Evolutionary conservation across 2,113 vertebrate species (phyloP).

Genomic region (Pelobates fuscus): DNA sequence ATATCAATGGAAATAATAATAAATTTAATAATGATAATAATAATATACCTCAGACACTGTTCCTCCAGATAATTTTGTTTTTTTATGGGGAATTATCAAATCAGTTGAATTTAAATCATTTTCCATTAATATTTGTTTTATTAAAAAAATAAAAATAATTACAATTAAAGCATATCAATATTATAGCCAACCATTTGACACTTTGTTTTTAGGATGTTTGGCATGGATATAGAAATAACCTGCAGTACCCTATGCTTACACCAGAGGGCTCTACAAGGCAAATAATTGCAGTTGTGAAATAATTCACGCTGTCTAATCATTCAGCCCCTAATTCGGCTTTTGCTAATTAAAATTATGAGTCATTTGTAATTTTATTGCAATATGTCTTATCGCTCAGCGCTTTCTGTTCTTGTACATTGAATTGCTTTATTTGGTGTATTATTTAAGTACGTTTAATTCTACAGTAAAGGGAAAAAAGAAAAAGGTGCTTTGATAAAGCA

Average conservation of each 20-base stretch:
- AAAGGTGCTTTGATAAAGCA: background rate
- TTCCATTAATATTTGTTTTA: too few relatives aligned
- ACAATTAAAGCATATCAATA: too few relatives aligned
- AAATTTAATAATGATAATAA: too few relatives aligned
- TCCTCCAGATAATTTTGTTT: too few relatives aligned
- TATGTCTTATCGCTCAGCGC: slow-evolving; percentile 54
- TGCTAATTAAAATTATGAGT: slow-evolving; percentile 57
- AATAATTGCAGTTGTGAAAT: slow-evolving; percentile 44
- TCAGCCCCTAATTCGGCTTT: slow-evolving; percentile 51
- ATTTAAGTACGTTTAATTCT: slow-evolving; percentile 59
- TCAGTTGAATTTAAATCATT: too few relatives aligned
- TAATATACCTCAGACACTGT: too few relatives aligned
- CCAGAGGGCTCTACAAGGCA: slow-evolving; percentile 76
- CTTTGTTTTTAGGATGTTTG: too few relatives aligned
- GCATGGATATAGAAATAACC: too few relatives aligned
- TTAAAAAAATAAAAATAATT: too few relatives aligned
- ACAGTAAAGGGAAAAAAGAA: background rate
- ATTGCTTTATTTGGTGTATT: slow-evolving; percentile 62
- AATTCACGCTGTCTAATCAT: background rate
- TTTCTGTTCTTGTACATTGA: slow-evolving; percentile 58
- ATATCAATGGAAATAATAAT: too few relatives aligned
- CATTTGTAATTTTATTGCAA: slow-evolving; percentile 57
- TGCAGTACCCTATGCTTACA: slow-evolving; percentile 57
- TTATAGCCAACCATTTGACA: too few relatives aligned
- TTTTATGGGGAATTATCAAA: too few relatives aligned